Evolutionary conservation across 2,113 vertebrate species (phyloP), one percentile per base, ranked within the genome.

Genomic region (Misgurnus mizolepis): DNA sequence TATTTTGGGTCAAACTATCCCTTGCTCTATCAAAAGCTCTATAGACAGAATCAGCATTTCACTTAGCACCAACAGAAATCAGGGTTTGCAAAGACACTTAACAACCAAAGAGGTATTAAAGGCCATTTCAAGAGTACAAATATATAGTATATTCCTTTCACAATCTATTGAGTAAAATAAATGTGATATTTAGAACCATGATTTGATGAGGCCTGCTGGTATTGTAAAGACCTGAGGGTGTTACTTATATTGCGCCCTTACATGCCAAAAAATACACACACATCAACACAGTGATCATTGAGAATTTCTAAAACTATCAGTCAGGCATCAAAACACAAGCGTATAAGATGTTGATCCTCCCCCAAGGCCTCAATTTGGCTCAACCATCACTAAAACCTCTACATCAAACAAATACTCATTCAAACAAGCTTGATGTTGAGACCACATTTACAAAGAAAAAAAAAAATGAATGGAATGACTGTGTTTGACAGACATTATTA

Each of bases 21-120:
- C 27, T 22, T 22, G 22, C 22, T 22, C 22, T 22, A 22, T 22
- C 22, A 22, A 34, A 34, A 80, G n/a, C 47, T 4, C 45, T 65
- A 61, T 9, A 56, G n/a, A 62, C 22, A 71, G n/a, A 60, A 34
- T 49, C 60, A 9, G 40, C 43, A 49, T 75, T 49, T 62, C 43
- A 64, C 27, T 64, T 82, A 88, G 85, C 88, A 86, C 84, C 79
- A 14, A 78, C 72, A 78, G 12, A 80, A 53, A 53, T 53, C 82
- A 79, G 82, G 75, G 68, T 45, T 75, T 39, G 56, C 5, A 60
- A 47, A 70, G 7, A 9, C 66, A 11, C 43, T 49, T 55, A 67
- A 0, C 22, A 65, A 41, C 10, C 62, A 67, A 22, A 67, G 85
- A 86, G 81, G 86, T 84, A 86, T 86, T 79, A 9, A 50, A 15